Evolutionary conservation across 2,113 vertebrate species (phyloP), one percentile per base, ranked within the genome.

Genomic region (Scophthalmus maximus): DNA sequence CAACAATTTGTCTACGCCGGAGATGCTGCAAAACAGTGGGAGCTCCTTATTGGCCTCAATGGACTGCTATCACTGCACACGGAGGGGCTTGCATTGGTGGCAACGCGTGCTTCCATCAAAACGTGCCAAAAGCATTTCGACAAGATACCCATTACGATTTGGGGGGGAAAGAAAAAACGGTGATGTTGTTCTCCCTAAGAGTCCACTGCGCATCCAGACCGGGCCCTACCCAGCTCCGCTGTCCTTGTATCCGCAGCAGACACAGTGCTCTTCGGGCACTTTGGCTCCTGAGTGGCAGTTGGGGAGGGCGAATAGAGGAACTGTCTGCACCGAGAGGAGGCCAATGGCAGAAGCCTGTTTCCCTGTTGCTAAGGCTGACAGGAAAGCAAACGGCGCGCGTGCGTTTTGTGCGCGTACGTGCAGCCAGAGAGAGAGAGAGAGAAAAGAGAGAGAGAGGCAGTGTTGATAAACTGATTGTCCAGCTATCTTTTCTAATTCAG

Each of bases 311-410:
- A 90, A 91, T 90, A n/a, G 79, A 20, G 53, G 62, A 23, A 23
- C 6, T 5, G 34, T 4, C 5, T 26, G 17, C 5, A 1, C 46
- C 3, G 20, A 7, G 32, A 15, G 30, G 32, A 63, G 62, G 84
- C 91, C 91, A 91, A 91, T 92, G 51, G 42, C 68, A 79, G 76
- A 42, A 6, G 40, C 26, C 1, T n/a, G 27, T 75, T 36, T 76
- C 62, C 63, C 49, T 92, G 91, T 92, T 92, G 84, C 91, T 79
- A 88, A 73, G 89, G 88, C 83, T 79, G 88, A 66, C 18, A 68
- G 64, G 49, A 23, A 15, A 53, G 42, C 49, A 20, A 36, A 27
- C 38, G 20, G 72, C 3, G 68, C 9, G 53, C 14, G 23, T 3
- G 50, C n/a, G 58, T 2, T 42, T 1, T 11, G 23, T 3, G 50